These are phyloP conservation scores for Odontothrips loti DNA, from an alignment of 2,888 invertebrate genomes.

Conservation along the genomic window DNA sequence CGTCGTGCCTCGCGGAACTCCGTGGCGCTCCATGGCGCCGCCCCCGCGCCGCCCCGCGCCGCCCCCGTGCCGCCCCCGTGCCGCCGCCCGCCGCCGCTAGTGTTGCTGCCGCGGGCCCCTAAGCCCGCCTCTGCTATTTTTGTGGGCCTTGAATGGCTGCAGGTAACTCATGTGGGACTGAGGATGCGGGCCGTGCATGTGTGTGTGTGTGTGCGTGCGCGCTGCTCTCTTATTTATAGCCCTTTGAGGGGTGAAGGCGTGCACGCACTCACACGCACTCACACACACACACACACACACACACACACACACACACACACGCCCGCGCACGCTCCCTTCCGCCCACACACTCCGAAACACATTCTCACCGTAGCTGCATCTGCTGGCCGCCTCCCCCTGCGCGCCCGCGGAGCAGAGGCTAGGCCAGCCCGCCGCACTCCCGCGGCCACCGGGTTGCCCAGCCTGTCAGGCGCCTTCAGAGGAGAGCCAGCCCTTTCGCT, in stretches of 20 bases:
- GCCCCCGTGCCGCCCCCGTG: too few relatives aligned
- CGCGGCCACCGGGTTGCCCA: not conserved
- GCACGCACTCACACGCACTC: not conserved
- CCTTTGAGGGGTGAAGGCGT: not conserved
- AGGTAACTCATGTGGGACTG: slow-evolving; percentile 24
- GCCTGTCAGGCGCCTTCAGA: not conserved
- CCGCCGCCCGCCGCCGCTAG: not conserved
- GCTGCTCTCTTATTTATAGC: slow-evolving; percentile 17
- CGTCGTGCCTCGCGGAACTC: too few relatives aligned
- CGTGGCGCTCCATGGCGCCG: too few relatives aligned
- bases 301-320: too few relatives aligned
- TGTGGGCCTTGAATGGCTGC: slow-evolving; percentile 17
- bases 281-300: too few relatives aligned
- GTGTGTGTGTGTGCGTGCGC: not conserved
- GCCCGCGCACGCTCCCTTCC: too few relatives aligned
- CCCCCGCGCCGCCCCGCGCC: too few relatives aligned
- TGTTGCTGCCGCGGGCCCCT: not conserved
- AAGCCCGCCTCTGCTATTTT: slow-evolving; percentile 12
- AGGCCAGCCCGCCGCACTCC: not conserved
- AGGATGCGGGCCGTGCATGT: not conserved
- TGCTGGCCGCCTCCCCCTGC: not conserved
- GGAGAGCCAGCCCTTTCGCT: not conserved
- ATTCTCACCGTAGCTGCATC: not conserved
- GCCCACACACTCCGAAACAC: not conserved
- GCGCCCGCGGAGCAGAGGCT: not conserved